These are phyloP conservation scores for Thunnus maccoyii DNA, from an alignment of 2,113 vertebrate genomes.

Conservation along the genomic window DNA sequence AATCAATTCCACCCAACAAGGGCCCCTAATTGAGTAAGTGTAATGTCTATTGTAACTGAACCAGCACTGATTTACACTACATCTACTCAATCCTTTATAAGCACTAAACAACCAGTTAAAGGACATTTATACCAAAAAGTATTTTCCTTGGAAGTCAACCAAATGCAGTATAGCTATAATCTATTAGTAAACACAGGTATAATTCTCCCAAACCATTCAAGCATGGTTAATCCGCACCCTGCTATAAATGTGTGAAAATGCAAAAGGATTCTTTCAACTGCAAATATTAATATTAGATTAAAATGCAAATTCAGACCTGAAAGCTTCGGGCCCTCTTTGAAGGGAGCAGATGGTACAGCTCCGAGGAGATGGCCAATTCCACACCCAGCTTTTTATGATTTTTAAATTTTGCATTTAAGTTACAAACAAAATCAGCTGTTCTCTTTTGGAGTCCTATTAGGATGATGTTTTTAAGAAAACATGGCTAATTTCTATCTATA, in stretches of 20 bases:
- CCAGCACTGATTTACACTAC: conserved; percentile 48
- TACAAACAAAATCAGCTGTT: conserved; percentile 4
- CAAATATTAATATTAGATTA: conserved; percentile 30
- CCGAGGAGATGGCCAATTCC: conserved; percentile 28
- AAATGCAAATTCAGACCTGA: conserved; percentile 48
- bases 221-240: not conserved
- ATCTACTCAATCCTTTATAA: conserved; percentile 49
- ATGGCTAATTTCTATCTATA: not conserved
- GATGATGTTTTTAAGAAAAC: too few species aligned
- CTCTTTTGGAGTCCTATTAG: not conserved
- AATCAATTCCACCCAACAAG: conserved; percentile 65
- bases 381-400: conserved; percentile 3
- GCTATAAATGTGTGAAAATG: conserved; percentile 21
- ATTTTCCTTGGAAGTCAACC: conserved; percentile 48
- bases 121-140: conserved; percentile 55
- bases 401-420: conserved; percentile 9
- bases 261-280: conserved; percentile 5
- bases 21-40: conserved; percentile 63
- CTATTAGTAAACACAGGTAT: conserved; percentile 20
- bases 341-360: conserved; percentile 19
- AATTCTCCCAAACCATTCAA: not conserved
- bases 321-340: conserved; percentile 9
- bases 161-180: conserved; percentile 18
- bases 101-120: conserved; percentile 66
- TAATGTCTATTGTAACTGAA: conserved; percentile 59